Percentiles rank a stretch among this genome's conserved stretches.
phyloP scores from a whole-genome alignment of 2,113 vertebrate species.

The Phocoena phocoena region DNA sequence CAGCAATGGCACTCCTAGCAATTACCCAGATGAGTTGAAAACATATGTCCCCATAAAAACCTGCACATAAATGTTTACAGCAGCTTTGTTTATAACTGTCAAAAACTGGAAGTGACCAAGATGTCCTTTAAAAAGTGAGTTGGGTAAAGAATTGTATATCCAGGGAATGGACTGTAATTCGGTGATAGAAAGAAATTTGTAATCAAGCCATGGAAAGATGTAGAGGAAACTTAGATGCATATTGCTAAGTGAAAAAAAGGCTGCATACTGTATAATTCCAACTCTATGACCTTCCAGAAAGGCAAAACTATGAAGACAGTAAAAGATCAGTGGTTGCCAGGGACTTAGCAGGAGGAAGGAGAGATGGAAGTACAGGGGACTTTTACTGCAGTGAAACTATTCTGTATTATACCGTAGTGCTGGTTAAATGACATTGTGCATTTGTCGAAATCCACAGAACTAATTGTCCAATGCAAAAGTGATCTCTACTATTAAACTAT shows the following conservation, averaged over 20 bases:
- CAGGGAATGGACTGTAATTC: neutral
- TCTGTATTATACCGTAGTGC: accelerated
- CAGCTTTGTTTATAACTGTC: neutral
- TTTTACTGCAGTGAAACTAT: neutral
- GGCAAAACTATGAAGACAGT: neutral
- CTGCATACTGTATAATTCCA: neutral
- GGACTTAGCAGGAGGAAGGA: neutral
- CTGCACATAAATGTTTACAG: neutral
- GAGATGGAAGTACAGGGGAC: too few species aligned
- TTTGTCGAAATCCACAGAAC: neutral
- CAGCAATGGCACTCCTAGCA: neutral
- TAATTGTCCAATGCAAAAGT: neutral
- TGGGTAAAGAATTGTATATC: neutral
- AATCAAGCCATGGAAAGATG: neutral
- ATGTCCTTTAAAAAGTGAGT: neutral
- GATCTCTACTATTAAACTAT: neutral
- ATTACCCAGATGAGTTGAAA: neutral
- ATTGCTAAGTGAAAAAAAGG: neutral
- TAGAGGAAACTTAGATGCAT: neutral
- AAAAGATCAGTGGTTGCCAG: neutral
- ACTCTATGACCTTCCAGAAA: neutral
- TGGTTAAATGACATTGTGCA: neutral
- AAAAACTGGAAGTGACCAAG: neutral
- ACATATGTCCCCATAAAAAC: neutral
- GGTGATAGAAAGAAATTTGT: neutral